Evolutionary conservation across 2,113 vertebrate species (phyloP).

Genomic region (Serilophus lunatus): DNA sequence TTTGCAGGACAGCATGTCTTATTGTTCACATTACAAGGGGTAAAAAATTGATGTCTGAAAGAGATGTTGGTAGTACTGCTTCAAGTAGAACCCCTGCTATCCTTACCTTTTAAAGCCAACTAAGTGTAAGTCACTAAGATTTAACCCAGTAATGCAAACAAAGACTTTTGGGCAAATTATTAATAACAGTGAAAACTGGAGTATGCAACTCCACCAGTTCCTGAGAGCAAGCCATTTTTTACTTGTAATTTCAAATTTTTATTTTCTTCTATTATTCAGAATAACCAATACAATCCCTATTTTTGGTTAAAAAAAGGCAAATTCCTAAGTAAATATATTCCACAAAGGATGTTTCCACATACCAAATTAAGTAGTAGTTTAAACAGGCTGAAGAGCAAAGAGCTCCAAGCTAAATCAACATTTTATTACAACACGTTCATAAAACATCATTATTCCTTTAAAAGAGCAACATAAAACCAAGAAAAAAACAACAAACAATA

Average conservation of each 20-base stretch:
- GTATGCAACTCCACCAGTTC: neutral
- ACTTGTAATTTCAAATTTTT: neutral
- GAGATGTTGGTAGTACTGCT: neutral
- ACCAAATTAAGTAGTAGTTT: neutral
- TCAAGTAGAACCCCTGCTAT: neutral
- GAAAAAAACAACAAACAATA: neutral
- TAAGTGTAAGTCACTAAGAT: neutral
- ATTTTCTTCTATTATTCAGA: neutral
- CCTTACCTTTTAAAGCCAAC: neutral
- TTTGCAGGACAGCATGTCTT: neutral
- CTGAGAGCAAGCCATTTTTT: slow-evolving; percentile 6
- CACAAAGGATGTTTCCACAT: neutral
- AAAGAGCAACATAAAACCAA: neutral
- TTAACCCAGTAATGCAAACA: neutral
- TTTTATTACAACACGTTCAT: neutral
- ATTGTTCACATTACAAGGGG: neutral
- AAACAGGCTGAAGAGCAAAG: slow-evolving; percentile 67
- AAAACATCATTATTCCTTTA: neutral
- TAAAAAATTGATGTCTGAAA: neutral
- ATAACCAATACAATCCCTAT: neutral
- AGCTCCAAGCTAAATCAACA: slow-evolving; percentile 5
- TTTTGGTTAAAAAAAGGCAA: neutral
- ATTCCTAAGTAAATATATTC: neutral
- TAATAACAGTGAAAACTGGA: neutral
- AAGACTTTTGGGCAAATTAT: neutral